phyloP scores from a whole-genome alignment of 1,140 invertebrate species.

The Brachionus angularis region DNA sequence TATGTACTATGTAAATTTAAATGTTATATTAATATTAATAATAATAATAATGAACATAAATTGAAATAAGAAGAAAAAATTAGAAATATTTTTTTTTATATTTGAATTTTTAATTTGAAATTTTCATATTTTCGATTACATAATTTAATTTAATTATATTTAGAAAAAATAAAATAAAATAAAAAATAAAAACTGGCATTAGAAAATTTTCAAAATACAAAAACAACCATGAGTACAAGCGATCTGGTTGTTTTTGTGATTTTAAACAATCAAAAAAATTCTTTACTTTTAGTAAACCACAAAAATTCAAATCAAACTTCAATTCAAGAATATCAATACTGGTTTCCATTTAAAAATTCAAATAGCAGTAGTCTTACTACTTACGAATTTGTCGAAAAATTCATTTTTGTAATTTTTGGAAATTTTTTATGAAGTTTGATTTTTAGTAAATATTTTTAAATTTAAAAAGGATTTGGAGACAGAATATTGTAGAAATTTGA shows the following conservation, averaged over 20 bases:
- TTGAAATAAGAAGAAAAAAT: no score
- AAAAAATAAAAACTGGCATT: conserved; percentile 26
- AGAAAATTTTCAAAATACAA: neutral
- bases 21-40: no score
- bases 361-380: neutral
- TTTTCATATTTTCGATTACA: no score
- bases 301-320: neutral
- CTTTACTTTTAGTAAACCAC: neutral
- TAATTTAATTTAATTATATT: no score
- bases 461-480: conserved; percentile 2
- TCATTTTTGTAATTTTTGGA: conserved; percentile 9
- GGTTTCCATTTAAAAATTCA: conserved; percentile 14
- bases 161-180: no score
- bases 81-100: no score
- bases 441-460: neutral
- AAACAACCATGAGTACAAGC: neutral
- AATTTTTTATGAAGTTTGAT: neutral
- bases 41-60: no score
- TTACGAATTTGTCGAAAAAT: neutral
- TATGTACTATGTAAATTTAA: no score
- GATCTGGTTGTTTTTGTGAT: conserved; percentile 27
- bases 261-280: neutral
- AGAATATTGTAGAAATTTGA: conserved; percentile 28
- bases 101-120: no score
- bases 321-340: neutral